Evolutionary conservation across 1,140 invertebrate species (phyloP), one percentile per base, ranked within the genome.

Genomic region (Drosophila nebulosa): DNA sequence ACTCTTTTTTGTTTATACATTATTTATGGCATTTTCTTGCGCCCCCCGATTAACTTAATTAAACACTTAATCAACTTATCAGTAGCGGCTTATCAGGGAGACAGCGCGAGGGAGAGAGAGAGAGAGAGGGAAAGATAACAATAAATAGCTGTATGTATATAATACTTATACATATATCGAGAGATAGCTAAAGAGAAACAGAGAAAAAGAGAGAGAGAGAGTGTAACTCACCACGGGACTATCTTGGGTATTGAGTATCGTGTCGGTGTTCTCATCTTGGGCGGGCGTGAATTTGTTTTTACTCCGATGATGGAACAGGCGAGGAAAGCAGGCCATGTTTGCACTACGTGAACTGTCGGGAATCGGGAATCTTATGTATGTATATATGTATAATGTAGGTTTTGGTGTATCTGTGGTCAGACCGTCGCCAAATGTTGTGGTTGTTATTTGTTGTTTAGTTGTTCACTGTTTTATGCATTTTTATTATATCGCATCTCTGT

Each of bases 261-360:
- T 89, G 67, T 90, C 89, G 51, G 79, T 88, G 74, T 90, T 90
- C 53, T 75, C 81, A 65, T 90, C 89, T 60, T 78, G 50, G 9
- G 72, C 70, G 18, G 89, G 89, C n/a, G 78, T 90, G 30, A 90
- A 90, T 78, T 90, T 90, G 60, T 84, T 89, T 81, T 88, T 90
- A 9, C 57, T 78, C 12, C 79, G 80, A 53, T 83, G 69, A 61
- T 78, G 85, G 64, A 90, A 89, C 22, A 90, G 59, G 6, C 85
- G 89, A 53, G 85, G 89, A 85, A 90, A 89, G 65, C 89, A 90
- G 59, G 89, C 85, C 89, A 90, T 90, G 53, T n/a, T 55, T 55
- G 52, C 52, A 18, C 26, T 55, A 55, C 52, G 52, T 55, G 52
- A 55, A 55, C 27, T 21, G 30, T 27, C 16, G 27, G 36, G 12